A percentile compares a stretch with the other conserved stretches of the same genome.
Conservation (phyloP, 2,113 vertebrate genomes). For the Tetrao urogallus region DNA sequence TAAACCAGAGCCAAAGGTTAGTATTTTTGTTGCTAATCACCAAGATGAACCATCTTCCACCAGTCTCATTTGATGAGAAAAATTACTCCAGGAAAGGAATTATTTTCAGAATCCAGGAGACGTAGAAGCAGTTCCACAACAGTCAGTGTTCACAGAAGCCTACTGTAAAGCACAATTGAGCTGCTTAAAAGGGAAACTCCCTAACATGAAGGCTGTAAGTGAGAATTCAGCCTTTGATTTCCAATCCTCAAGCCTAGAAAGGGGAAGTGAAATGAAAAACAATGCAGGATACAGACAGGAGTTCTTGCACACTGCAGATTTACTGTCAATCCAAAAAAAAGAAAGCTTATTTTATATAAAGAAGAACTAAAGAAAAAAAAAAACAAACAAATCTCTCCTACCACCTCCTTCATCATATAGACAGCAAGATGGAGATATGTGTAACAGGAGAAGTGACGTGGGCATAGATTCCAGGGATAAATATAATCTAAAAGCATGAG, state of each 20-base stretch:
- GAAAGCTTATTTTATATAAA: neutral
- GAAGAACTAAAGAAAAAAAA: neutral
- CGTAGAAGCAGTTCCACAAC: neutral
- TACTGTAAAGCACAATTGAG: neutral
- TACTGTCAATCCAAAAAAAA: neutral
- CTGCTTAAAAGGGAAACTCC: neutral
- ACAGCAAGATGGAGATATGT: neutral
- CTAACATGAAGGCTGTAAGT: neutral
- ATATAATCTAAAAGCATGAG: slow-evolving; percentile 17
- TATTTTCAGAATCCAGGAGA: neutral
- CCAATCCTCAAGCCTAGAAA: neutral
- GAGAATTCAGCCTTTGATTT: neutral
- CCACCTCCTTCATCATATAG: neutral
- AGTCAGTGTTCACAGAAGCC: neutral
- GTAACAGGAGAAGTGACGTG: neutral
- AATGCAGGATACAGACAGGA: neutral
- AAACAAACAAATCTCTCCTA: neutral
- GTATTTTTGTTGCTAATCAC: neutral
- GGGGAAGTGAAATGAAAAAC: neutral
- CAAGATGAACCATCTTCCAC: neutral
- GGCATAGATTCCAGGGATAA: neutral
- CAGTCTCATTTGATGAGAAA: neutral
- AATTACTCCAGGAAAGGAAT: neutral
- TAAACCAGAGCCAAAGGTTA: neutral
- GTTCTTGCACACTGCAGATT: neutral